Percentiles rank a stretch among this genome's conserved stretches.
Evolutionary conservation across 2,113 vertebrate genomes (phyloP).

Genomic region (Rhegmatorhina hoffmannsi): DNA sequence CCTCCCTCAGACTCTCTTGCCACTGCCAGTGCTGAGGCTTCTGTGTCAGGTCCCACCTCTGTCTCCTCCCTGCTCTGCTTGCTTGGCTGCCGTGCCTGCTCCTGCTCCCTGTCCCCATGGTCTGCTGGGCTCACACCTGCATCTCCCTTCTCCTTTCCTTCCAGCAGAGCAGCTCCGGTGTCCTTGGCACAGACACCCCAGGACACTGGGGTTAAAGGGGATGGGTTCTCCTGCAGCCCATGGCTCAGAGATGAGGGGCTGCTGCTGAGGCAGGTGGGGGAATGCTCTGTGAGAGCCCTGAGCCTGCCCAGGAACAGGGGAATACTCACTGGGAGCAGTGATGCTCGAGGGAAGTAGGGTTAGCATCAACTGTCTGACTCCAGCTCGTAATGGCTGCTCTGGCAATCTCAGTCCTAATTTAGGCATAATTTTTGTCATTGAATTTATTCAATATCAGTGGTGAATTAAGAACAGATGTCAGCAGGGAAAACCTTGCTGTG

Average conservation of each 20-base stretch:
- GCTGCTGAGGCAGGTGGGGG: background rate
- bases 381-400: background rate
- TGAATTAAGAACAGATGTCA: background rate
- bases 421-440: background rate
- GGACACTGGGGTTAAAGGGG: fast-evolving
- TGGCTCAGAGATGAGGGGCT: background rate
- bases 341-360: background rate
- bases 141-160: background rate
- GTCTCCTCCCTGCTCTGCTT: background rate
- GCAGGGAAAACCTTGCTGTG: background rate
- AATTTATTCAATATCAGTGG: background rate
- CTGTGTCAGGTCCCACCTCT: background rate
- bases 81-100: background rate
- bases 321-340: fast-evolving
- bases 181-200: background rate
- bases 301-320: background rate
- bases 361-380: background rate
- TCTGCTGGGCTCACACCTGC: background rate
- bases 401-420: background rate
- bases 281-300: fast-evolving
- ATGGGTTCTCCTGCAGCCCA: background rate
- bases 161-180: background rate
- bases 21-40: background rate
- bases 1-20: background rate
- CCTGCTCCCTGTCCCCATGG: background rate